Percentiles rank a stretch among this genome's conserved stretches.
These are phyloP conservation scores for Lagodon rhomboides DNA, from an alignment of 2,797 vertebrate genomes.

Conservation along the genomic window DNA sequence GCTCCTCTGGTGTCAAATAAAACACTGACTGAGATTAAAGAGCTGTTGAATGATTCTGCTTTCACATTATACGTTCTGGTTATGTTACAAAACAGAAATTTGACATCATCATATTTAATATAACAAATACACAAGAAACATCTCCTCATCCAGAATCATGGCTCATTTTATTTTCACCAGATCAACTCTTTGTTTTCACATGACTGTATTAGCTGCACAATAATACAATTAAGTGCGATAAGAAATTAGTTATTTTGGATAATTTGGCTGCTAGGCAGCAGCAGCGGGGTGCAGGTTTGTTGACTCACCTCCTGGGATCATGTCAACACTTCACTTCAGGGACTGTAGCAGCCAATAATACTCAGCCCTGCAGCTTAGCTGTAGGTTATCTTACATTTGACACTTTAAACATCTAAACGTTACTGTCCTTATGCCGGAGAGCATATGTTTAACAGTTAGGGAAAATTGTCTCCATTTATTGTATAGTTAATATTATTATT, in stretches of 20 bases:
- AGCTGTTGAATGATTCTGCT: not conserved
- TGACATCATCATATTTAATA: not conserved
- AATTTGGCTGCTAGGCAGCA: slow-evolving; percentile 27
- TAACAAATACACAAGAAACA: slow-evolving; percentile 2
- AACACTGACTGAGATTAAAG: slow-evolving; percentile 4
- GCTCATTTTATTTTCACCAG: slow-evolving; percentile 16
- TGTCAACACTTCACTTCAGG: slow-evolving; percentile 25
- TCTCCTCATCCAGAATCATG: not conserved
- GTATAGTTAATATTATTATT: not conserved
- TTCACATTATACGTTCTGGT: not conserved
- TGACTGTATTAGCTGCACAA: slow-evolving; percentile 19
- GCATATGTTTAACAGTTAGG: not conserved
- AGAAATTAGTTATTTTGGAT: slow-evolving; percentile 20
- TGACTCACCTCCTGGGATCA: slow-evolving; percentile 49
- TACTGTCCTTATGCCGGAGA: not conserved
- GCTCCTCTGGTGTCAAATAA: slow-evolving; percentile 11
- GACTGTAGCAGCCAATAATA: slow-evolving; percentile 17
- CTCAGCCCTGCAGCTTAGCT: not conserved
- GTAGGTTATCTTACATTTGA: not conserved
- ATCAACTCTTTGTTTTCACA: slow-evolving; percentile 27
- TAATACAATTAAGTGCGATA: slow-evolving; percentile 32
- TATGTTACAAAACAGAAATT: not conserved
- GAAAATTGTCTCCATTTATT: not conserved
- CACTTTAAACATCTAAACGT: slow-evolving; percentile 14
- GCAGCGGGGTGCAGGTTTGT: slow-evolving; percentile 17